These are phyloP conservation scores for Candoia aspera DNA, from an alignment of 2,113 vertebrate species.

Conservation along the genomic window DNA sequence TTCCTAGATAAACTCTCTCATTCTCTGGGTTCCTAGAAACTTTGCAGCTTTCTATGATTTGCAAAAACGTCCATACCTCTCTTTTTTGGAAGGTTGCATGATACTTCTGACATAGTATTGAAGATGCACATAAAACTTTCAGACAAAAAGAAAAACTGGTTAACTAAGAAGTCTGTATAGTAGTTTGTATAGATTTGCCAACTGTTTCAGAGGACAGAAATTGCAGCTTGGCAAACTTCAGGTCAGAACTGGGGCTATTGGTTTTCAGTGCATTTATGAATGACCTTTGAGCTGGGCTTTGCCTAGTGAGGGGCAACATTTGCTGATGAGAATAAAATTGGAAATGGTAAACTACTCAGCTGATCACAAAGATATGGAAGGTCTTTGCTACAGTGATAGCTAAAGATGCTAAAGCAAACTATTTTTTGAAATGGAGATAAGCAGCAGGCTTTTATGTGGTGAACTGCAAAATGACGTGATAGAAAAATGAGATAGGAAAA, in stretches of 20 bases:
- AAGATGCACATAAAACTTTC: background rate
- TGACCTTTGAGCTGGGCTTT: constrained; percentile 12
- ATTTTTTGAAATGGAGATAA: background rate
- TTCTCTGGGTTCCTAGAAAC: too few relatives aligned
- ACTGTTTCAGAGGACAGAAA: background rate
- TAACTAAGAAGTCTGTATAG: background rate
- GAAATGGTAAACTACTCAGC: constrained; percentile 2
- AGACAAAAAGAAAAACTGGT: too few relatives aligned
- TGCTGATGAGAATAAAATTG: background rate
- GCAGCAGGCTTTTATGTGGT: background rate
- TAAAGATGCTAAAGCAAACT: background rate
- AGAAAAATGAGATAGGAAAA: background rate
- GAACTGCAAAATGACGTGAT: background rate
- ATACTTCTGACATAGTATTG: background rate
- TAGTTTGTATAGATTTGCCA: background rate
- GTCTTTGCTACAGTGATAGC: background rate
- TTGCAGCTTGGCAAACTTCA: background rate
- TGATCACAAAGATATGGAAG: constrained; percentile 6
- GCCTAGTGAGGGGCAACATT: background rate
- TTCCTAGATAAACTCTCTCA: too few relatives aligned
- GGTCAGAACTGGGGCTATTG: background rate
- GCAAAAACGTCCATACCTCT: background rate
- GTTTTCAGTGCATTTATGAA: constrained; percentile 9
- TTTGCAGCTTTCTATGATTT: background rate
- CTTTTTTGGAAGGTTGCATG: background rate